Percentiles rank a stretch among this genome's conserved stretches.
phyloP scores from a whole-genome alignment of 64 coral and sea anemone species.

The Dendronephthya gigantea region DNA sequence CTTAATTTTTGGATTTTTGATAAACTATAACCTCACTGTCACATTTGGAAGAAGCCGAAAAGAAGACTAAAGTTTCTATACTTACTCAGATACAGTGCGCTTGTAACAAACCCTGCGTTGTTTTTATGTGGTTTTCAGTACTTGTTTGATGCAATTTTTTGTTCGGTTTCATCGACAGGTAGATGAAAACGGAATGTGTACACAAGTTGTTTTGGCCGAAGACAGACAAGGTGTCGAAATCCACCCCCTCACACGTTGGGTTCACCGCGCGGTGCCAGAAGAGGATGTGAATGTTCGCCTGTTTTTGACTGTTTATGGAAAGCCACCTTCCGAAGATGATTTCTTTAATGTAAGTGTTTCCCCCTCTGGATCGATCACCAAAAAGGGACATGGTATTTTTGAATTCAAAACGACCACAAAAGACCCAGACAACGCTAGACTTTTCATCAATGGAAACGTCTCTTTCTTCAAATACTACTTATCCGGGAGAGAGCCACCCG shows the following conservation, averaged over 20 bases:
- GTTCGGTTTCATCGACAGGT: background rate
- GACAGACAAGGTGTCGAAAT: background rate
- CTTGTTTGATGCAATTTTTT: no score
- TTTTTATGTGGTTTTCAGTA: no score
- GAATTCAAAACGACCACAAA: background rate
- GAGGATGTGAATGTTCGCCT: background rate
- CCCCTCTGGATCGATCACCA: no score
- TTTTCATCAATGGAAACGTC: background rate
- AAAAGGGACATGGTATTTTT: background rate
- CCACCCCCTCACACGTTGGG: background rate
- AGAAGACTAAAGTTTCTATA: no score
- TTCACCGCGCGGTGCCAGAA: background rate
- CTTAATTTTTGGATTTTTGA: background rate
- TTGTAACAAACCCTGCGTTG: no score
- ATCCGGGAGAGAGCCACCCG: background rate
- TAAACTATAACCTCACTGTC: background rate
- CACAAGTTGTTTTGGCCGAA: background rate
- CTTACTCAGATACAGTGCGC: no score
- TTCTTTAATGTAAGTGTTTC: background rate
- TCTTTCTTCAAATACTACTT: background rate
- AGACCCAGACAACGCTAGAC: background rate
- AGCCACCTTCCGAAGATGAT: background rate
- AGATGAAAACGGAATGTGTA: background rate
- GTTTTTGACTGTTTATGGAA: background rate
- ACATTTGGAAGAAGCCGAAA: no score